A percentile compares a stretch with the other conserved stretches of the same genome.
Evolutionary conservation across 2,113 vertebrate genomes (phyloP).

Genomic region (Siniperca chuatsi): DNA sequence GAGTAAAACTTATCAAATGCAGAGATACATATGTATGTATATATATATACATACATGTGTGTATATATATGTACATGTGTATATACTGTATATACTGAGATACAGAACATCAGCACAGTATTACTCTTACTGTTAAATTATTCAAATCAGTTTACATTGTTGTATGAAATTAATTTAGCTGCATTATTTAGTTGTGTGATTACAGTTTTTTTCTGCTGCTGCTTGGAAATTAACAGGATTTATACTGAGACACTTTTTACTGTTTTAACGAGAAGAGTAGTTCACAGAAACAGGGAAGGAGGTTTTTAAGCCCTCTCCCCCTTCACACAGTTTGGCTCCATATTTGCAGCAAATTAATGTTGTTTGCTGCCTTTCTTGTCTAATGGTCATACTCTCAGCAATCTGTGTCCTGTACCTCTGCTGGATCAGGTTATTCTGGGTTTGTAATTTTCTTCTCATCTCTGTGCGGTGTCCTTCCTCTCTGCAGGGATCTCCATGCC

Average conservation of each 20-base stretch:
- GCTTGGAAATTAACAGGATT: background rate
- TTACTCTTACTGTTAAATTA: background rate
- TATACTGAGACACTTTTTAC: background rate
- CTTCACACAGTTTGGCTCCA: background rate
- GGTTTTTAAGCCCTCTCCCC: no score
- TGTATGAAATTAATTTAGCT: background rate
- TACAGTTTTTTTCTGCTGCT: background rate
- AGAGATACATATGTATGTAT: no score
- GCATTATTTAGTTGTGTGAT: background rate
- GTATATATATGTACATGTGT: no score
- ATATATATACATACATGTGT: no score
- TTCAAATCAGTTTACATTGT: background rate
- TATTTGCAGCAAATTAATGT: background rate
- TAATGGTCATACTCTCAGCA: no score
- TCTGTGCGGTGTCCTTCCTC: constrained; percentile 23
- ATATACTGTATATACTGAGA: background rate
- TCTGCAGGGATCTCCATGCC: constrained; percentile 92
- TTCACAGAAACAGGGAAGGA: no score
- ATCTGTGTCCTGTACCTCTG: background rate
- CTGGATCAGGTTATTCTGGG: background rate
- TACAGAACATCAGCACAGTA: background rate
- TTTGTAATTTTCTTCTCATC: constrained; percentile 7
- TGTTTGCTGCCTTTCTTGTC: background rate
- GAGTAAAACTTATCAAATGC: no score
- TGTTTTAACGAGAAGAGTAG: no score